Percentiles rank a stretch among this genome's conserved stretches.
These are phyloP conservation scores for Drosophila auraria DNA, from an alignment of 1,140 invertebrate species.

Conservation along the genomic window DNA sequence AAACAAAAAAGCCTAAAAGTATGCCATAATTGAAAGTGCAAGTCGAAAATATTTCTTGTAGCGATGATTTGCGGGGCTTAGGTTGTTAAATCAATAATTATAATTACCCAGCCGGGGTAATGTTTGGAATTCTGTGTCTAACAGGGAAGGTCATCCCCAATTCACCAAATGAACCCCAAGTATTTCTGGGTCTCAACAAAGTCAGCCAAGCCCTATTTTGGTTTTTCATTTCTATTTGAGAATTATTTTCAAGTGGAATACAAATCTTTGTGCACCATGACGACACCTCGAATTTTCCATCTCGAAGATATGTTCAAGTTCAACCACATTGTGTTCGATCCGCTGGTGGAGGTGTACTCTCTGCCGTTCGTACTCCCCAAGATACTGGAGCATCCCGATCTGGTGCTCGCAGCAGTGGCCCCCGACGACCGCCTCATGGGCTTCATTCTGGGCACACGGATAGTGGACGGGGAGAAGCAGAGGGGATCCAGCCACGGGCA, in stretches of 20 bases:
- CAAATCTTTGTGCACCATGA: slow-evolving; percentile 28
- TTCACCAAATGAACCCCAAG: too few species aligned
- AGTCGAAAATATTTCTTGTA: neutral
- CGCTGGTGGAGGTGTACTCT: slow-evolving; percentile 39
- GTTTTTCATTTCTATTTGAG: neutral
- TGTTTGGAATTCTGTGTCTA: too few species aligned
- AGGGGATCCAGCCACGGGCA: slow-evolving; percentile 39
- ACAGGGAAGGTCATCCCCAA: too few species aligned
- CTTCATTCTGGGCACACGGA: slow-evolving; percentile 30
- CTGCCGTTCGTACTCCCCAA: slow-evolving; percentile 19
- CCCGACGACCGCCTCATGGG: slow-evolving; percentile 38
- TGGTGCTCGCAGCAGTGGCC: slow-evolving; percentile 24
- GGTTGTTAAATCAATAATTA: neutral
- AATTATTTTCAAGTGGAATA: neutral
- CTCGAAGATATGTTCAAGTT: slow-evolving; percentile 51
- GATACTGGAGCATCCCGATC: slow-evolving; percentile 38
- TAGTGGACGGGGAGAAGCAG: neutral
- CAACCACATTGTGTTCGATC: slow-evolving; percentile 47
- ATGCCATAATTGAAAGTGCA: neutral
- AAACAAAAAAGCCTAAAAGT: slow-evolving; percentile 1
- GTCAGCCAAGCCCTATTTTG: neutral
- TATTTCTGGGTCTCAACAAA: neutral
- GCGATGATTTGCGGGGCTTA: neutral
- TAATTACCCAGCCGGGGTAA: too few species aligned
- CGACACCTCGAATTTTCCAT: slow-evolving; percentile 22